Base-by-base conservation (phyloP, 2,888 invertebrate species). In the Parapristionchus giblindavisi region DNA sequence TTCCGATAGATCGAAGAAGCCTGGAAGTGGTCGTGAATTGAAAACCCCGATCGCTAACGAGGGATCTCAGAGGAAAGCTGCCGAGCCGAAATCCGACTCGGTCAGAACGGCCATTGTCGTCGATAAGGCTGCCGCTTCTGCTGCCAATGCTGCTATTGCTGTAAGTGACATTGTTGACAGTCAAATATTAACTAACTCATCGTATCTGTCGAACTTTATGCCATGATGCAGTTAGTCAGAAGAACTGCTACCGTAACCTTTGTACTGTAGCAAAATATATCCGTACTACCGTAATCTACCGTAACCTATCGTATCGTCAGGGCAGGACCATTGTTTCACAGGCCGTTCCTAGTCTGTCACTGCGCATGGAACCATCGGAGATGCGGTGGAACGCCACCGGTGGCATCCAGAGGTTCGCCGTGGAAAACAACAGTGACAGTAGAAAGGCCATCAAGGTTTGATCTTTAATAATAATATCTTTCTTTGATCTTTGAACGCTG, bases 401-500 rank as follows among this genome's bases (percentile, higher is more conserved):
- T 24, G 70, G 56, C 3, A 14, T 71, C 5, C 70, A 71, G 56
- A 71, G 56, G 56, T 38, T 71, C 36, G 43, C 70, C 56, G 43
- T 71, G 40, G 38, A 14, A 36, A 71, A 71, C 21, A 38, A 54
- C 8, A 38, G 38, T 17, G 70, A 71, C 70, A 71, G 56, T 54
- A 24, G 70, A 11, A 43, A 48, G 48, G 70, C 70, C 24, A 56
- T 71, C 38, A 71, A 71, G 70, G 70, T 71, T 40, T 27, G 2
- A 32, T 56, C 17, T 56, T 56, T 24, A n/a, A n/a, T n/a, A n/a
- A n/a, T n/a, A n/a, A n/a, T n/a, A n/a, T n/a, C n/a, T n/a, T n/a
- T n/a, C 40, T 27, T 27, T 24, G 61, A 3, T n/a, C n/a, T 24
- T 52, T 5, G n/a, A 8, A 27, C 34, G 17, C 24, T 6, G 27